A percentile compares a stretch with the other conserved stretches of the same genome.
phyloP scores from a whole-genome alignment of 2,797 vertebrate species.

The Oreonectes daqikongensis region DNA sequence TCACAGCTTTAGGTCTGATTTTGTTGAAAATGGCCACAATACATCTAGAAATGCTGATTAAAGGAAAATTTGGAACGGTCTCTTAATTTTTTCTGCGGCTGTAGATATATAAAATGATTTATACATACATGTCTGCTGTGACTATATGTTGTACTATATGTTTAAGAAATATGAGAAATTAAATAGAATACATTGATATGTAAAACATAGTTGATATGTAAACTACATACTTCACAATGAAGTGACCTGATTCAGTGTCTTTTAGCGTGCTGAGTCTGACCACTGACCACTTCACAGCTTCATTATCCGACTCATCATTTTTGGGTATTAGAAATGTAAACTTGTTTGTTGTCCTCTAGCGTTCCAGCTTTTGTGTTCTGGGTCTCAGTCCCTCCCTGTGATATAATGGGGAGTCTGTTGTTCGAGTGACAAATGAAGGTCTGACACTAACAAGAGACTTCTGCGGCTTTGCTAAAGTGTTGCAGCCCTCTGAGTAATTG shows the following conservation, averaged over 20 bases:
- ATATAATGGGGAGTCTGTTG: constrained; percentile 30
- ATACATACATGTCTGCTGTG: too few species aligned
- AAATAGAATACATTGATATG: too few species aligned
- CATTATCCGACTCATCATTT: background rate
- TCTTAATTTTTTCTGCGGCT: too few species aligned
- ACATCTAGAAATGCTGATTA: too few species aligned
- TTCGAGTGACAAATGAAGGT: constrained; percentile 20
- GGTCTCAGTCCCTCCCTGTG: constrained; percentile 1
- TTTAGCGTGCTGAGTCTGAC: constrained; percentile 24
- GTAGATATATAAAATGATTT: too few species aligned
- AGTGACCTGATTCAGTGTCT: constrained; percentile 27
- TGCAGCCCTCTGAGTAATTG: constrained; percentile 34
- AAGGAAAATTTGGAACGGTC: too few species aligned
- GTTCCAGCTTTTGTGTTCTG: constrained; percentile 3
- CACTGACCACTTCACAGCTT: constrained; percentile 33
- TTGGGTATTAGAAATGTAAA: background rate
- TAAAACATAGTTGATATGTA: too few species aligned
- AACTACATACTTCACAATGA: constrained; percentile 1
- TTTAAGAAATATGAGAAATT: too few species aligned
- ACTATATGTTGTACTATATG: too few species aligned
- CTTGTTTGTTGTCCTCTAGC: background rate
- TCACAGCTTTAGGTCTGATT: too few species aligned
- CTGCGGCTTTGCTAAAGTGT: background rate
- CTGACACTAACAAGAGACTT: constrained; percentile 36
- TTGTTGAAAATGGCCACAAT: too few species aligned